Percentiles rank a stretch among this genome's conserved stretches.
These are phyloP conservation scores for Zygaena filipendulae DNA, from an alignment of 2,888 invertebrate species.

Conservation along the genomic window DNA sequence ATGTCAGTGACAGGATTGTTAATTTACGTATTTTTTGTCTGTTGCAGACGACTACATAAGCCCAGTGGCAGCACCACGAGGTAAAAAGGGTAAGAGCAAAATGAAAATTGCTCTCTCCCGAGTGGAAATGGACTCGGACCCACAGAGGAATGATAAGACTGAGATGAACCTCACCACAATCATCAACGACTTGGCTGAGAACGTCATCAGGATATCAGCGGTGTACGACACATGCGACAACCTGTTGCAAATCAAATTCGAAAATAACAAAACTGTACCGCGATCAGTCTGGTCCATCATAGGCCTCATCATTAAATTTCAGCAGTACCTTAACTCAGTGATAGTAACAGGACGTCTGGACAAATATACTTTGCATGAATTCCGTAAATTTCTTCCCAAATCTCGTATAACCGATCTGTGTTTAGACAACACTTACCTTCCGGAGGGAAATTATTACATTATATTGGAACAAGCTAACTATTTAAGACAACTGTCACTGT, in stretches of 20 bases:
- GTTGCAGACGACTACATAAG: conserved; percentile 27
- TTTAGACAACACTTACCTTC: conserved; percentile 27
- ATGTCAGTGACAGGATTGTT: too few relatives aligned
- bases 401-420: conserved; percentile 35
- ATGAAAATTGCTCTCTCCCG: conserved; percentile 13
- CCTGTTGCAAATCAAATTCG: conserved; percentile 28
- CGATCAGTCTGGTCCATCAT: conserved; percentile 27
- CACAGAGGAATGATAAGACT: conserved; percentile 14
- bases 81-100: conserved; percentile 21
- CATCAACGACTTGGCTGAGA: conserved; percentile 1
- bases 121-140: conserved; percentile 14
- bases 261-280: conserved; percentile 26
- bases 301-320: conserved; percentile 25
- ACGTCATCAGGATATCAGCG: conserved; percentile 19
- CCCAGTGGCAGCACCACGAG: conserved; percentile 15
- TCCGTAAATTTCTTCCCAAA: conserved; percentile 24
- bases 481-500: conserved; percentile 30
- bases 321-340: conserved; percentile 22
- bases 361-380: conserved; percentile 25
- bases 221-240: conserved; percentile 24
- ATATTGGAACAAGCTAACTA: conserved; percentile 22
- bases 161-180: conserved; percentile 2
- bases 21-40: too few relatives aligned
- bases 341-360: conserved; percentile 27
- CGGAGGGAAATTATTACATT: conserved; percentile 28